Conservation (phyloP, 2,113 vertebrate genomes). For the Mesocricetus auratus region DNA sequence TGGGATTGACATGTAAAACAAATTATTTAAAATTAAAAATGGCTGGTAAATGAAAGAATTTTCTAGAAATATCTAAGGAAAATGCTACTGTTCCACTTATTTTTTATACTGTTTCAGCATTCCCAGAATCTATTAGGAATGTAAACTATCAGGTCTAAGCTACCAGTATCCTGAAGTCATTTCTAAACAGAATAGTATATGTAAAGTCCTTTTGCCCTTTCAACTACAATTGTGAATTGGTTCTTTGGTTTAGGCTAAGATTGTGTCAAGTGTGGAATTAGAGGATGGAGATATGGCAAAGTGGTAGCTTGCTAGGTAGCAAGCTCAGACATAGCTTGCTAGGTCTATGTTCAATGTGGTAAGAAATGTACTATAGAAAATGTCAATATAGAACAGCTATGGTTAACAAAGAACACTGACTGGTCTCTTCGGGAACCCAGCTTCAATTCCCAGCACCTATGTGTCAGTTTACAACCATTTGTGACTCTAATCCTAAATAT, state of each 20-base stretch:
- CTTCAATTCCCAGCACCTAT: no score
- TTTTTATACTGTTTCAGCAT: background rate
- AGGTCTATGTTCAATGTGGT: conserved; percentile 40
- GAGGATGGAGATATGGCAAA: background rate
- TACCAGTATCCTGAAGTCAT: background rate
- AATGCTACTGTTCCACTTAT: conserved; percentile 15
- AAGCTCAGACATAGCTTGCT: background rate
- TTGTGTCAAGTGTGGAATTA: conserved; percentile 41
- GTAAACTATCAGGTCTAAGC: background rate
- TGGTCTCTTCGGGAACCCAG: no score
- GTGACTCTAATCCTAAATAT: no score
- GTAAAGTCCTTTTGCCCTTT: conserved; percentile 6
- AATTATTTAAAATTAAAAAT: no score
- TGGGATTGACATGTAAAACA: no score
- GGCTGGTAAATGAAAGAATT: conserved; percentile 46
- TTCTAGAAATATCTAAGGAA: conserved; percentile 7
- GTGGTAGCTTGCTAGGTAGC: conserved; percentile 39
- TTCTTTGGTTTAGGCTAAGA: conserved; percentile 16
- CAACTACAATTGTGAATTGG: background rate
- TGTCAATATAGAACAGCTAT: conserved; percentile 18
- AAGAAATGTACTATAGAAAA: conserved; percentile 67
- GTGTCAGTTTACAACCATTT: no score
- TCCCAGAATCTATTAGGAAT: background rate
- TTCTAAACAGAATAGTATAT: conserved; percentile 24
- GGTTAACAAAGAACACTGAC: background rate